These are phyloP conservation scores for Caenorhabditis sp. DNA, from an alignment of 2,888 invertebrate species.

Conservation along the genomic window DNA sequence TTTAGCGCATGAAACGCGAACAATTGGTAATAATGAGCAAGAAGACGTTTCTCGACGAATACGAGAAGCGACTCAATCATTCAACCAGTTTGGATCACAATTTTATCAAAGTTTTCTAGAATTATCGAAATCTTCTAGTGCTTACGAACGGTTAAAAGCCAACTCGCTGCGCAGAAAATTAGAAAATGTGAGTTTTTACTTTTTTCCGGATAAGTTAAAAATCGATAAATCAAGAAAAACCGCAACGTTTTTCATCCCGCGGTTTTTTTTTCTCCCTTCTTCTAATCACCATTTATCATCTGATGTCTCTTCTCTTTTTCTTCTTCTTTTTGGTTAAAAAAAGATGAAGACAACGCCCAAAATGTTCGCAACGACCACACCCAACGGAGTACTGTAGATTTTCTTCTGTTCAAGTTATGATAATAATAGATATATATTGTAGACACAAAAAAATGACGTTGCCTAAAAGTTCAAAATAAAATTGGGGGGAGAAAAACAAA, in stretches of 20 bases:
- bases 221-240: not conserved
- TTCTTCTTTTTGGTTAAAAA: not conserved
- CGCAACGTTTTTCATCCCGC: not conserved
- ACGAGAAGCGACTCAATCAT: constrained; percentile 44
- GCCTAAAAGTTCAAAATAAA: too few relatives aligned
- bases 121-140: constrained; percentile 11
- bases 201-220: not conserved
- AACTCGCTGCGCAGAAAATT: constrained; percentile 21
- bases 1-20: not conserved
- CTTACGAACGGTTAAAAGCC: constrained; percentile 35
- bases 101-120: constrained; percentile 38
- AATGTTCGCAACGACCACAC: constrained; percentile 16
- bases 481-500: too few relatives aligned
- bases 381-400: constrained; percentile 5
- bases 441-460: too few relatives aligned
- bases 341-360: not conserved
- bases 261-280: not conserved
- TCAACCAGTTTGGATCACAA: constrained; percentile 50
- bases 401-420: too few relatives aligned
- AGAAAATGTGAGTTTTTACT: constrained; percentile 10
- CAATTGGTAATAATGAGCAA: constrained; percentile 8
- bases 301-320: not conserved
- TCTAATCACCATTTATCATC: not conserved
- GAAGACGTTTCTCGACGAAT: constrained; percentile 43
- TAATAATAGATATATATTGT: too few relatives aligned